Evolutionary conservation across 1,140 invertebrate species (phyloP), one percentile per base, ranked within the genome.

Genomic region (Cotesia glomerata): DNA sequence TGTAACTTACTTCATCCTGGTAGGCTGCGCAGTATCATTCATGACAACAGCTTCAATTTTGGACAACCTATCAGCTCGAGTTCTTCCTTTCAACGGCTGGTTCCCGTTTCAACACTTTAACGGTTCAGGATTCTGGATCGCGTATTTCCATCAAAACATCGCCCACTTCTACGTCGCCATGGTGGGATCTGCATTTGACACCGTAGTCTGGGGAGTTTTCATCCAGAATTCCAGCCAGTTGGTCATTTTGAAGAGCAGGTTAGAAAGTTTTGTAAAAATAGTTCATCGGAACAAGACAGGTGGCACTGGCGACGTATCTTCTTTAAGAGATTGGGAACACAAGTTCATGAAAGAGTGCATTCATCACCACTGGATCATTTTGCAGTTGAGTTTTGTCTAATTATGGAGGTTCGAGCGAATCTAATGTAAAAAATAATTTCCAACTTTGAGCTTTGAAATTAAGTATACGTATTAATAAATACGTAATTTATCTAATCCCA

Each of bases 181-280:
- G 3, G 7, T 81, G 5, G 77, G 77, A 14, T 67, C 77, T 5
- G 77, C 76, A 0, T 76, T 71, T 13, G 82, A 83, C 32, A 64
- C 69, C 13, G 7, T 75, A 1, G 16, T 82, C 1, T 73, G 32
- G 52, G 76, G 78, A 11, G 13, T 77, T 4, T 62, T 80, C 35
- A 14, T 78, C 4, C 76, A 77, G 5, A 73, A 75, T 34, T 78
- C 70, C 35, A 69, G 56, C 3, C 78, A 80, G 26, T 14, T 82
- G 3, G 56, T 75, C 0, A 76, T 80, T 26, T 9, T 81, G 0
- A 73, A 76, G n/a, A 58, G 52, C 61, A 69, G 80, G 0, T 32
- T 79, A 45, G 69, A 54, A 3, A 63, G 39, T 45, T 36, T 74
- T 14, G 7, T 36, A 16, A 32, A 26, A 45, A 59, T 51, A 4